Percentiles rank a stretch among this genome's conserved stretches.
These are phyloP conservation scores for Procambarus clarkii DNA, from an alignment of 1,140 invertebrate species.

Conservation along the genomic window DNA sequence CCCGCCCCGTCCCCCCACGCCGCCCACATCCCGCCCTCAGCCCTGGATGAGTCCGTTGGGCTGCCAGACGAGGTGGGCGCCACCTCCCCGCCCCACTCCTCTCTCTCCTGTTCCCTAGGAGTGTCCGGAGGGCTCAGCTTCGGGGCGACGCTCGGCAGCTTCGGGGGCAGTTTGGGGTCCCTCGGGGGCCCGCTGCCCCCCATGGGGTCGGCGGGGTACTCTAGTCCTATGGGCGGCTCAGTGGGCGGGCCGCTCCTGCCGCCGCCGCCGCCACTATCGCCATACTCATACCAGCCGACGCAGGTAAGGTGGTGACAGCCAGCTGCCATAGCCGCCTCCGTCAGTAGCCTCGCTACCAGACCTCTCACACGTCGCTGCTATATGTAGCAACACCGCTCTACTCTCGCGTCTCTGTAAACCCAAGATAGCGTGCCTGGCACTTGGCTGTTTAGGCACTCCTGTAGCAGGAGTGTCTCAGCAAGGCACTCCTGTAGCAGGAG, in stretches of 20 bases:
- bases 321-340: neutral
- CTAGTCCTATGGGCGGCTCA: slow-evolving; percentile 57
- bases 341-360: slow-evolving; percentile 11
- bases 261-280: slow-evolving; percentile 55
- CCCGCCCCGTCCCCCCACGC: slow-evolving; percentile 72
- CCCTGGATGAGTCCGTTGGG: slow-evolving; percentile 74
- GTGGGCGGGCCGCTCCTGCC: slow-evolving; percentile 55
- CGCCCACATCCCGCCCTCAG: slow-evolving; percentile 49
- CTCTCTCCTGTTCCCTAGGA: slow-evolving; percentile 17
- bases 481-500: no score
- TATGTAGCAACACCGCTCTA: no score
- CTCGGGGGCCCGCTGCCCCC: slow-evolving; percentile 76
- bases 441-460: no score
- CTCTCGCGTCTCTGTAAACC: no score
- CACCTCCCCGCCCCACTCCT: slow-evolving; percentile 50
- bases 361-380: neutral
- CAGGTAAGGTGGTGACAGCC: slow-evolving; percentile 63
- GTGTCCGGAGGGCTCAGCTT: slow-evolving; percentile 29
- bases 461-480: no score
- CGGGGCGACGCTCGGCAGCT: slow-evolving; percentile 61
- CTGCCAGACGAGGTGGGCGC: slow-evolving; percentile 74
- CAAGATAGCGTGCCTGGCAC: no score
- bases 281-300: slow-evolving; percentile 56
- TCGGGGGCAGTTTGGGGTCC: slow-evolving; percentile 76
- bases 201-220: slow-evolving; percentile 49